Conservation (phyloP, 1,140 invertebrate genomes). For the Platorchestia sp. region DNA sequence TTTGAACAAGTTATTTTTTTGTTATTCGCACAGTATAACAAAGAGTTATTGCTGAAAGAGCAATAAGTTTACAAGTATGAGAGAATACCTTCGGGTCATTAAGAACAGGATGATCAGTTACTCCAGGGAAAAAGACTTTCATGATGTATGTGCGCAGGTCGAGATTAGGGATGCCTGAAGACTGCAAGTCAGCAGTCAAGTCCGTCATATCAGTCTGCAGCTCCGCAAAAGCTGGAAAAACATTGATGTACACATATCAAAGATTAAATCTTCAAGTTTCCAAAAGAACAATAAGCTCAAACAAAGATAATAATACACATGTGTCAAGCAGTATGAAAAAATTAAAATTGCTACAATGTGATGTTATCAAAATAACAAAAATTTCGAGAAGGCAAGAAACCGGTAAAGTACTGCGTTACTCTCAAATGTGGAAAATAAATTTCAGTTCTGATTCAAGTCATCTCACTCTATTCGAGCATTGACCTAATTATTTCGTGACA, state of each 20-base stretch:
- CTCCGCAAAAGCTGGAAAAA: constrained; percentile 87
- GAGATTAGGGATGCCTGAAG: constrained; percentile 93
- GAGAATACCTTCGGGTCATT: constrained; percentile 62
- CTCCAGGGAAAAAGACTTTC: constrained; percentile 97
- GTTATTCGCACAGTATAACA: not conserved
- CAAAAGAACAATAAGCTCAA: not conserved
- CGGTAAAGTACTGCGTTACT: not conserved
- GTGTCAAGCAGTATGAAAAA: not conserved
- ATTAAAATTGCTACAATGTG: not conserved
- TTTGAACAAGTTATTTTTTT: too few relatives aligned
- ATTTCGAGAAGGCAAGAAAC: not conserved
- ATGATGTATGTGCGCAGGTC: constrained; percentile 97
- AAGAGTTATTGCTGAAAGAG: not conserved
- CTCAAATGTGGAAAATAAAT: not conserved
- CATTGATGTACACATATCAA: not conserved
- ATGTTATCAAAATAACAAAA: too few relatives aligned
- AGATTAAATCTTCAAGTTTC: not conserved
- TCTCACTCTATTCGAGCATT: not conserved
- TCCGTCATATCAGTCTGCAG: constrained; percentile 99
- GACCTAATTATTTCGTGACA: not conserved
- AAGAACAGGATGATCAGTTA: constrained; percentile 80
- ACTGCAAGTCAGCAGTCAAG: constrained; percentile 92
- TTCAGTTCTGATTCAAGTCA: not conserved
- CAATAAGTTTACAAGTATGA: not conserved
- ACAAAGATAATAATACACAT: not conserved